phyloP scores from a whole-genome alignment of 1,140 invertebrate species.

The Himalopsyche phryganea region DNA sequence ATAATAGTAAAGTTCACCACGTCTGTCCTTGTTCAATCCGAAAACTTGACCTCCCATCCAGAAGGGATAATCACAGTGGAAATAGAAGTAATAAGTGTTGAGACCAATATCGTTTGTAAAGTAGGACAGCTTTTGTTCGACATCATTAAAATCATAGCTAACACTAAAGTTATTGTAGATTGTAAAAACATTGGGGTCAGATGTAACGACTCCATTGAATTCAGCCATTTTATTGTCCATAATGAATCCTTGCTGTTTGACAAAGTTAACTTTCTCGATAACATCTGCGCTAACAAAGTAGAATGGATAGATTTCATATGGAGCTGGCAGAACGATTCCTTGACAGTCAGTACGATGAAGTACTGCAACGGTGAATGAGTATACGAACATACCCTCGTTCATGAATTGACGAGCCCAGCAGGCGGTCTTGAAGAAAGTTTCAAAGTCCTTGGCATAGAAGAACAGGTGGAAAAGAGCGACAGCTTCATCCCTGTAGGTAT shows the following conservation, averaged over 20 bases:
- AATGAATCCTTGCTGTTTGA: slow-evolving; percentile 47
- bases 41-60: slow-evolving; percentile 59
- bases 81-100: slow-evolving; percentile 68
- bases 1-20: slow-evolving; percentile 61
- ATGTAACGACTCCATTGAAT: slow-evolving; percentile 36
- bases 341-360: slow-evolving; percentile 49
- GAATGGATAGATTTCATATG: slow-evolving; percentile 55
- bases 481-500: slow-evolving; percentile 45
- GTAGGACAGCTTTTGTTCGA: slow-evolving; percentile 60
- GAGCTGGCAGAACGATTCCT: slow-evolving; percentile 51
- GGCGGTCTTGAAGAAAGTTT: slow-evolving; percentile 54
- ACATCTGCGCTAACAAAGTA: slow-evolving; percentile 52
- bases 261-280: slow-evolving; percentile 50
- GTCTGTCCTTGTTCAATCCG: slow-evolving; percentile 51
- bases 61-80: slow-evolving; percentile 64
- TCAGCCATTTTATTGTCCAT: slow-evolving; percentile 11
- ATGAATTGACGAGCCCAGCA: slow-evolving; percentile 49
- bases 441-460: slow-evolving; percentile 55
- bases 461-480: slow-evolving; percentile 50
- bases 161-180: too few species aligned
- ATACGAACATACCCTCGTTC: slow-evolving; percentile 55
- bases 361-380: slow-evolving; percentile 51
- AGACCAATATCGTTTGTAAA: slow-evolving; percentile 69
- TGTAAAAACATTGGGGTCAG: too few species aligned
- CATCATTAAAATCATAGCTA: slow-evolving; percentile 35